phyloP scores from a whole-genome alignment of 2,113 vertebrate species.

The Oreochromis aureus region DNA sequence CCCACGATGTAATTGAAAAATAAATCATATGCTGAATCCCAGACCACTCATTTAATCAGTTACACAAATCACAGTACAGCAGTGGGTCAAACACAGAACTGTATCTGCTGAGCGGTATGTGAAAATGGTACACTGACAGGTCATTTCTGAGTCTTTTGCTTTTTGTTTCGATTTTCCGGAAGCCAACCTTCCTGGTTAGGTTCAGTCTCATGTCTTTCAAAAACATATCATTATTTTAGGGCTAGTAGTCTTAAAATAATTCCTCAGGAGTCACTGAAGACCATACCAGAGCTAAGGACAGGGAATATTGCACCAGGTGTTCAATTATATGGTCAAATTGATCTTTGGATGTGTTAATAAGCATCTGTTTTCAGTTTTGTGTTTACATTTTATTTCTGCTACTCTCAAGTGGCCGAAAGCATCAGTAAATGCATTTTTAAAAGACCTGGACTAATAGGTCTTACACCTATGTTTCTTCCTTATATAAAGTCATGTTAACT shows the following conservation, averaged over 20 bases:
- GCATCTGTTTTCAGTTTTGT: not conserved
- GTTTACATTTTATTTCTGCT: not conserved
- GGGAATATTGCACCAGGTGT: not conserved
- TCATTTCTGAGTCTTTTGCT: not conserved
- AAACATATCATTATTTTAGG: accelerated
- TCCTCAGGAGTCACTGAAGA: not conserved
- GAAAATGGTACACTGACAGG: not conserved
- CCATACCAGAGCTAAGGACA: accelerated
- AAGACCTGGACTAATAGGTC: not conserved
- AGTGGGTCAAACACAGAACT: not conserved
- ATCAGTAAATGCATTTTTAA: not conserved
- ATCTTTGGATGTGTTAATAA: not conserved
- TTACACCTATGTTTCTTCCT: not conserved
- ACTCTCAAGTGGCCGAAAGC: not conserved
- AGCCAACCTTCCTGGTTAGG: accelerated
- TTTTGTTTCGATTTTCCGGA: not conserved
- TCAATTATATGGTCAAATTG: not conserved
- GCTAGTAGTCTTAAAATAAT: not conserved
- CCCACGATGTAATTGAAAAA: not conserved
- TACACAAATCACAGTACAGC: not conserved
- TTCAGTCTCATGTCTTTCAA: not conserved
- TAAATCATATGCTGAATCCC: not conserved
- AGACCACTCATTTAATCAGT: not conserved
- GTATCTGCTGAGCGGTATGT: not conserved
- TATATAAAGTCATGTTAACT: not conserved